Percentiles rank a stretch among this genome's conserved stretches.
These are phyloP conservation scores for Epiblema foenella DNA, from an alignment of 2,888 invertebrate species.

Conservation along the genomic window DNA sequence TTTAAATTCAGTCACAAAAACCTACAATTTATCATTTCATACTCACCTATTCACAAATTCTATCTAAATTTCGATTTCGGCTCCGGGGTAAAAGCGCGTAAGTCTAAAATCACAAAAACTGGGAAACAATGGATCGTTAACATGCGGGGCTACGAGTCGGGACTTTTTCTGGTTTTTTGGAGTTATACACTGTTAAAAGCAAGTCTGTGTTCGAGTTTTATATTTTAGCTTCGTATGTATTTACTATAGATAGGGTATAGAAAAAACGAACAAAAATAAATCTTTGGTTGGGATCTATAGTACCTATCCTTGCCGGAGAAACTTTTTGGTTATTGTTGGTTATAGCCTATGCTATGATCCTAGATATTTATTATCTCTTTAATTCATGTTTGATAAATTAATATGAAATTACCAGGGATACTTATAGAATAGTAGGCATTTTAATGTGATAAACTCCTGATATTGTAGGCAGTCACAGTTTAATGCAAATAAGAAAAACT, in stretches of 20 bases:
- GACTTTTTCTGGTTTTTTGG: slow-evolving; percentile 9
- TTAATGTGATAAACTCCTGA: too few species aligned
- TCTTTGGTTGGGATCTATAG: too few species aligned
- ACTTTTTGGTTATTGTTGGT: too few species aligned
- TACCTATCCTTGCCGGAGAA: too few species aligned
- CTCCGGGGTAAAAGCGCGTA: slow-evolving; percentile 24
- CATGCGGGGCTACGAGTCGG: slow-evolving; percentile 28
- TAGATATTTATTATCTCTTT: too few species aligned
- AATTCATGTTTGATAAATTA: too few species aligned
- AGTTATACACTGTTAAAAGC: slow-evolving; percentile 23
- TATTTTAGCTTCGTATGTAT: not conserved
- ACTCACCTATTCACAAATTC: slow-evolving; percentile 2
- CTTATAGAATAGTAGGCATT: too few species aligned
- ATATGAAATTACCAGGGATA: too few species aligned
- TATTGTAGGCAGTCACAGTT: too few species aligned
- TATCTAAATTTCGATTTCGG: not conserved
- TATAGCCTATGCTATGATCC: too few species aligned
- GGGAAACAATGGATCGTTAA: slow-evolving; percentile 39
- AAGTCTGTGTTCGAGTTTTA: not conserved
- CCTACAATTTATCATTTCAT: not conserved
- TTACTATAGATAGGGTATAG: not conserved
- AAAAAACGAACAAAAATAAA: not conserved
- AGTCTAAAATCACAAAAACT: slow-evolving; percentile 34
- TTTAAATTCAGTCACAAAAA: not conserved
- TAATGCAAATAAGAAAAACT: too few species aligned